phyloP scores from a whole-genome alignment of 1,140 invertebrate species.

The Trachelipus rathkii region DNA sequence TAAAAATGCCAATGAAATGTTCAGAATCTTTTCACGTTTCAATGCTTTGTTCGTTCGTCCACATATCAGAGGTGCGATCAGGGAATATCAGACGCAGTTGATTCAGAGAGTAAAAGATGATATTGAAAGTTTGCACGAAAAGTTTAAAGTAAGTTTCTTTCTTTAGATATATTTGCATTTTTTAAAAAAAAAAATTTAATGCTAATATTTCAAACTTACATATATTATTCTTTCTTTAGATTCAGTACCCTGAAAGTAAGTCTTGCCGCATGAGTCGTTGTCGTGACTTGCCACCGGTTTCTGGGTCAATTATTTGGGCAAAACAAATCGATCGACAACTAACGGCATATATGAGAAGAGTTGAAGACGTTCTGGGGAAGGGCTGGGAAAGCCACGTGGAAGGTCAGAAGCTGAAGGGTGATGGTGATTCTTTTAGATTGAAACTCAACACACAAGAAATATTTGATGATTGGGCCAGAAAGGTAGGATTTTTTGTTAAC shows the following conservation, averaged over 20 bases:
- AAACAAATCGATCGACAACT: constrained; percentile 97
- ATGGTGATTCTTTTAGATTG: constrained; percentile 93
- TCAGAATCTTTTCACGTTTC: constrained; percentile 76
- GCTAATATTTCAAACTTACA: not conserved
- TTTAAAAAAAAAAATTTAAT: not conserved
- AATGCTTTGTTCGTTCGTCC: constrained; percentile 97
- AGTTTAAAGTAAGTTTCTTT: constrained; percentile 76
- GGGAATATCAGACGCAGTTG: constrained; percentile 98
- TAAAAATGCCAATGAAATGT: constrained; percentile 99
- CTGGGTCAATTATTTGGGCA: constrained; percentile 97
- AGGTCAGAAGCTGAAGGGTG: constrained; percentile 94
- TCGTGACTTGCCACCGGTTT: constrained; percentile 90
- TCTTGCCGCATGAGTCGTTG: constrained; percentile 83
- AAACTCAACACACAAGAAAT: constrained; percentile 95
- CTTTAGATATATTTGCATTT: constrained; percentile 26
- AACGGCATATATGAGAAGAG: constrained; percentile 87
- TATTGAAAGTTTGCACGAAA: constrained; percentile 94
- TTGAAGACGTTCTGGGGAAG: constrained; percentile 59
- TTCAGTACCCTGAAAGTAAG: constrained; percentile 89
- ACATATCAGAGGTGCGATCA: constrained; percentile 95
- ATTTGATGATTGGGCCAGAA: constrained; percentile 95
- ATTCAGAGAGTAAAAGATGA: constrained; percentile 99
- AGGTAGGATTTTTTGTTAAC: constrained; percentile 48
- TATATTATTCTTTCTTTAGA: constrained; percentile 52
- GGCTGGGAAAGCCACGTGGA: constrained; percentile 99